Evolutionary conservation across 2,888 invertebrate species (phyloP), one percentile per base, ranked within the genome.

Genomic region (Xestoiulus laeticollis): DNA sequence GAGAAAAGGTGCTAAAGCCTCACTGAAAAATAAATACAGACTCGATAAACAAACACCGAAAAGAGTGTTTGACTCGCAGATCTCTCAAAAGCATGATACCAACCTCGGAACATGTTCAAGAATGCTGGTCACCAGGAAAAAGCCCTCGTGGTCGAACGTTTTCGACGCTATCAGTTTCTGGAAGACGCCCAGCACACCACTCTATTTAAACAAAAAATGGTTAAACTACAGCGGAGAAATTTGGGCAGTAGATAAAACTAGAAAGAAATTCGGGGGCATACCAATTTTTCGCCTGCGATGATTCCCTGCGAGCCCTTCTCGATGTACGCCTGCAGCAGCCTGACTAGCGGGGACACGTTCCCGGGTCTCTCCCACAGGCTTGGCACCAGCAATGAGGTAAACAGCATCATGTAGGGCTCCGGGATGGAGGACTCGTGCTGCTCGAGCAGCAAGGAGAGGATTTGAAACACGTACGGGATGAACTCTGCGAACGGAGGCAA

Each of bases 401-500:
- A 95, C 87, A 99, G 93, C 4, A 95, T 95, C 93, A 96, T 95
- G 93, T 99, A 99, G 0, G 96, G 95, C 88, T 95, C 96, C 22
- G 97, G 96, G 89, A 95, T 94, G 5, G 89, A 89, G 0, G 85
- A 88, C 19, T 89, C 88, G 38, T 91, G 91, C 44, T 90, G 88
- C 92, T 98, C 98, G 93, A 99, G 94, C 88, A 99, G 93, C 30
- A 99, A 93, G 0, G 98, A 97, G 78, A 99, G 93, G 93, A 99
- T 95, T 96, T 99, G 99, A 92, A 99, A 99, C 85, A 98, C 97
- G 92, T 99, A 99, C 0, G 99, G 99, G 93, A 99, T 96, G 93
- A 99, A 99, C 92, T 99, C 99, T 95, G 94, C 87, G 91, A 90
- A 88, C 59, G 85, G 89, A 88, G 89, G 90, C 89, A 89, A 87